These are phyloP conservation scores for Tipula helvola DNA, from an alignment of 2,888 invertebrate genomes.

Conservation along the genomic window DNA sequence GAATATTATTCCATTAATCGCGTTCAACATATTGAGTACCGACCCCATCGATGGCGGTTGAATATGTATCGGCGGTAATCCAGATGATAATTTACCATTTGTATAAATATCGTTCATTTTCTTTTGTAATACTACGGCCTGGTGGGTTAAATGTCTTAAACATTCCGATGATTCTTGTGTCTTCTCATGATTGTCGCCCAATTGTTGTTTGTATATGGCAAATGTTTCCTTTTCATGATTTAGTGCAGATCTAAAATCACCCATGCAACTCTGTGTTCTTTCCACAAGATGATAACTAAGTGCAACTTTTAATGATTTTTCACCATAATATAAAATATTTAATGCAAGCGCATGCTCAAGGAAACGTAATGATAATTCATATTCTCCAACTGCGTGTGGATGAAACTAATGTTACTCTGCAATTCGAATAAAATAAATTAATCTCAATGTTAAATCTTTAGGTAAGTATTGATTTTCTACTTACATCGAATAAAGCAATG, in stretches of 20 bases:
- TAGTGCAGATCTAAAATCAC: constrained; percentile 92
- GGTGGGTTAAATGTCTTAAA: constrained; percentile 89
- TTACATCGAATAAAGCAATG: constrained; percentile 92
- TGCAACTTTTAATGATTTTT: constrained; percentile 88
- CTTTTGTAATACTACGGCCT: constrained; percentile 96
- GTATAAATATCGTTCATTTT: constrained; percentile 93
- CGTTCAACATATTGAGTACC: constrained; percentile 95
- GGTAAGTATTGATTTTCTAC: constrained; percentile 27
- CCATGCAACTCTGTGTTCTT: constrained; percentile 93
- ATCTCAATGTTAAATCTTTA: too few relatives aligned
- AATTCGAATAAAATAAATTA: constrained; percentile 20
- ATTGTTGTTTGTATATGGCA: constrained; percentile 83
- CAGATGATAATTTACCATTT: constrained; percentile 55
- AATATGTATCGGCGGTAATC: constrained; percentile 80
- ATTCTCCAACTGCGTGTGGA: constrained; percentile 94
- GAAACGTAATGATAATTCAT: constrained; percentile 88
- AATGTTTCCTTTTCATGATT: constrained; percentile 97
- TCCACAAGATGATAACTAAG: constrained; percentile 93
- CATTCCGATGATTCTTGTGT: constrained; percentile 96
- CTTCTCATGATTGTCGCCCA: constrained; percentile 91
- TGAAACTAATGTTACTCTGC: constrained; percentile 95
- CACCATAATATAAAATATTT: constrained; percentile 79
- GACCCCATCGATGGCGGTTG: constrained; percentile 95
- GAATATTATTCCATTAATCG: constrained; percentile 96
- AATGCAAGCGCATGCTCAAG: constrained; percentile 84